A percentile compares a stretch with the other conserved stretches of the same genome.
Conservation (phyloP, 1,140 invertebrate species). For the Dinoponera quadriceps region DNA sequence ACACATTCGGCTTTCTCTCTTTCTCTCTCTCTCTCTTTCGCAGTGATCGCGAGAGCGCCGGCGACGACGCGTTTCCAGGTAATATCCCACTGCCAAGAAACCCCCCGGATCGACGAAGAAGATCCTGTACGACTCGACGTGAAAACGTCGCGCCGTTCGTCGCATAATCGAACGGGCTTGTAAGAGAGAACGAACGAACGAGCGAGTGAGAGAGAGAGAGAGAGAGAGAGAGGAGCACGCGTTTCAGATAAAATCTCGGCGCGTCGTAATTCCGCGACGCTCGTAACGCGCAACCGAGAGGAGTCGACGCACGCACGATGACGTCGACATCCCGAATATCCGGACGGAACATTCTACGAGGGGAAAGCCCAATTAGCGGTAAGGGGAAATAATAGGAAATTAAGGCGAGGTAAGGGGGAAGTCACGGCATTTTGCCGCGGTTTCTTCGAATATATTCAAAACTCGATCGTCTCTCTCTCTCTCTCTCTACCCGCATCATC, state of each 20-base stretch:
- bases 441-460: no score
- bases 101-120: constrained; percentile 74
- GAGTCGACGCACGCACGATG: not conserved
- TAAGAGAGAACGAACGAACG: constrained; percentile 22
- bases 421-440: no score
- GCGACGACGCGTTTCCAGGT: constrained; percentile 66
- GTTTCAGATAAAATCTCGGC: constrained; percentile 53
- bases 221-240: constrained; percentile 12
- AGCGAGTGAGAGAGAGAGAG: constrained; percentile 12
- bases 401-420: no score
- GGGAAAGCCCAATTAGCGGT: no score
- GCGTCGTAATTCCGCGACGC: constrained; percentile 30
- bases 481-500: not conserved
- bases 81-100: constrained; percentile 78
- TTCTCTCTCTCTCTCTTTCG: no score
- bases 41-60: not conserved
- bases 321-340: not conserved
- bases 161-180: constrained; percentile 36
- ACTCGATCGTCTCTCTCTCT: no score
- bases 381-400: no score
- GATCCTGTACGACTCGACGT: constrained; percentile 79
- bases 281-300: constrained; percentile 8
- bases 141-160: constrained; percentile 80
- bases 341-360: no score
- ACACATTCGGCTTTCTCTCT: constrained; percentile 10